Percentiles rank a stretch among this genome's conserved stretches.
Conservation (phyloP, 2,888 invertebrate genomes). For the Drosophila anomelani region DNA sequence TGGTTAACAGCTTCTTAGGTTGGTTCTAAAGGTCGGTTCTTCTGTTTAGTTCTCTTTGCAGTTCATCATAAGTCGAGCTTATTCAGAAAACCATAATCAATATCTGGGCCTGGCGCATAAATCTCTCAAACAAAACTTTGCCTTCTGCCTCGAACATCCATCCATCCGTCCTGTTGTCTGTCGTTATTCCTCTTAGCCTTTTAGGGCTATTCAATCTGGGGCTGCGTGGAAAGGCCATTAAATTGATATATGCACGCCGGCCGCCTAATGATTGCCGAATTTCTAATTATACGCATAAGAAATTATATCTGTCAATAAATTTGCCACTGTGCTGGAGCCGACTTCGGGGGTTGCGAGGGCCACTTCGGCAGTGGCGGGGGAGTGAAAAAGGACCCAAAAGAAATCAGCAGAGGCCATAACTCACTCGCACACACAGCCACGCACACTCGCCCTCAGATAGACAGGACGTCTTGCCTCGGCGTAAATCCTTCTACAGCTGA, state of each 20-base stretch:
- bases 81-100: conserved; percentile 29
- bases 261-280: conserved; percentile 80
- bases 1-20: neutral
- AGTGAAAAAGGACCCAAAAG: conserved; percentile 65
- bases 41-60: neutral
- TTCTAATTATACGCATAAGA: conserved; percentile 81
- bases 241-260: conserved; percentile 71
- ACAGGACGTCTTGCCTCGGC: conserved; percentile 46
- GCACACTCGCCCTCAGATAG: conserved; percentile 39
- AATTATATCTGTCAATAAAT: conserved; percentile 82
- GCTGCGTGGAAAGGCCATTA: conserved; percentile 72
- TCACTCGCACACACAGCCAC: conserved; percentile 74
- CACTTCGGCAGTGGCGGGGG: conserved; percentile 36
- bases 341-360: conserved; percentile 12
- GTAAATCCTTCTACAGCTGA: conserved; percentile 77
- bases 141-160: conserved; percentile 7
- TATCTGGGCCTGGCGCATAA: conserved; percentile 30
- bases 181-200: conserved; percentile 34
- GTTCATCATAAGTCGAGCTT: conserved; percentile 8
- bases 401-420: conserved; percentile 77
- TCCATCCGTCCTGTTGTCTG: conserved; percentile 32
- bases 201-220: conserved; percentile 56
- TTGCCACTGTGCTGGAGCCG: conserved; percentile 70
- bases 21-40: no score
- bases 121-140: conserved; percentile 35